Conservation (phyloP, 2,113 vertebrate genomes). For the Prolemur simus region DNA sequence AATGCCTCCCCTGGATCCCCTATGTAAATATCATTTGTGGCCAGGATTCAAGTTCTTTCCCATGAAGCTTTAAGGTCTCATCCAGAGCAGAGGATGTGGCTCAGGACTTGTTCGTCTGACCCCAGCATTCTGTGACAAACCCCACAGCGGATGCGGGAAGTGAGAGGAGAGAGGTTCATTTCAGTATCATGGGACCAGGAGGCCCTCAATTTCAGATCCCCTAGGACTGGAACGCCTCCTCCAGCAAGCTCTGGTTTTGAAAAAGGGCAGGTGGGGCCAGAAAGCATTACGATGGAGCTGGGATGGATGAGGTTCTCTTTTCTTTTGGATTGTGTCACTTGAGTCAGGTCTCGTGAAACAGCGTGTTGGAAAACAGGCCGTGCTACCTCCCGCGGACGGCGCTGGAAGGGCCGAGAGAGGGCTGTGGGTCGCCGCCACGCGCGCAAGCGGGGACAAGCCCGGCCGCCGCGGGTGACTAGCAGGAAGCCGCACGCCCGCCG, state of each 20-base stretch:
- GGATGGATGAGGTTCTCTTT: background rate
- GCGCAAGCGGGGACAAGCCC: background rate
- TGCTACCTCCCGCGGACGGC: background rate
- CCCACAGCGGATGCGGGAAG: background rate
- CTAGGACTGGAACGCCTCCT: background rate
- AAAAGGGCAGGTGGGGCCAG: background rate
- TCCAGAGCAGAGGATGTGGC: background rate
- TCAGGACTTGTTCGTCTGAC: background rate
- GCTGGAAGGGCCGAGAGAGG: background rate
- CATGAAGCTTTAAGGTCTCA: background rate
- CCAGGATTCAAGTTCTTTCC: background rate
- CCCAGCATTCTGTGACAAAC: background rate
- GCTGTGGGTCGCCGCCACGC: background rate
- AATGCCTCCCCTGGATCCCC: no score
- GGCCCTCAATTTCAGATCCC: background rate
- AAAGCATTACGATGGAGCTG: background rate
- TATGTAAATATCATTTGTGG: background rate
- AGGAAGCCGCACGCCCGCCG: background rate
- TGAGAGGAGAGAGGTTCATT: background rate
- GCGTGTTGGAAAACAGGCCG: background rate
- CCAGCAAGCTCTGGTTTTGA: background rate
- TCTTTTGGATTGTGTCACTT: background rate
- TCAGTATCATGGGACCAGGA: background rate
- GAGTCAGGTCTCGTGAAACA: background rate
- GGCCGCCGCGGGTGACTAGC: background rate